Base-by-base conservation (phyloP, 2,888 invertebrate species). In the Polymixis lichenea region DNA sequence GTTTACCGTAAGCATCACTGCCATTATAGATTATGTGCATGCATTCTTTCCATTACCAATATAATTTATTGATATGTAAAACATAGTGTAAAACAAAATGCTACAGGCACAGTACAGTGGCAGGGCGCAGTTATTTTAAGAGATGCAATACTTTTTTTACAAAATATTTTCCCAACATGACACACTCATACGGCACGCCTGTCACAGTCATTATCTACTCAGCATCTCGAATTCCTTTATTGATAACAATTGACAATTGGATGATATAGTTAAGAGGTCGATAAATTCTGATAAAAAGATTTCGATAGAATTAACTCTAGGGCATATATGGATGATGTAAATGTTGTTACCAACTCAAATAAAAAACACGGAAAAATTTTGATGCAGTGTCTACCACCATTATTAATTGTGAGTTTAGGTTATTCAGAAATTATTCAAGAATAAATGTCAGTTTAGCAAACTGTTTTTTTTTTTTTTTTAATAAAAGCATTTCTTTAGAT, bases 191-290 rank as follows among this genome's bases (percentile, higher is more conserved):
- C 22, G n/a, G 49, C 19, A 56, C 17, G 38, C 38, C 38, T 5
- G 25, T 55, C 32, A 62, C 32, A n/a, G n/a, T n/a, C n/a, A 22
- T 65, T 53, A 78, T 82, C 60, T 53, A 15, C 55, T 46, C 38
- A 58, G 32, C 58, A 43, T 60, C 11, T 38, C 25, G 46, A 81
- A 82, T 82, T 81, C 68, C 46, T 69, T 6, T 70, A 64, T 53
- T 46, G 85, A 82, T 85, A 82, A 62, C 49, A 38, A 46, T 80
- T 79, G 69, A 19, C 56, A 58, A 25, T 61, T 13, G 32, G 4
- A 25, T 66, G 46, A 72, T 53, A 66, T 51, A 32, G 60, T 38
- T 28, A 84, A 72, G 71, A 80, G 3, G 1, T 25, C 15, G n/a
- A 71, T 49, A 9, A 7, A 66, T 15, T 43, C 9, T 32, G 75